Conservation (phyloP, 2,113 vertebrate species). For the Dasyurus viverrinus region DNA sequence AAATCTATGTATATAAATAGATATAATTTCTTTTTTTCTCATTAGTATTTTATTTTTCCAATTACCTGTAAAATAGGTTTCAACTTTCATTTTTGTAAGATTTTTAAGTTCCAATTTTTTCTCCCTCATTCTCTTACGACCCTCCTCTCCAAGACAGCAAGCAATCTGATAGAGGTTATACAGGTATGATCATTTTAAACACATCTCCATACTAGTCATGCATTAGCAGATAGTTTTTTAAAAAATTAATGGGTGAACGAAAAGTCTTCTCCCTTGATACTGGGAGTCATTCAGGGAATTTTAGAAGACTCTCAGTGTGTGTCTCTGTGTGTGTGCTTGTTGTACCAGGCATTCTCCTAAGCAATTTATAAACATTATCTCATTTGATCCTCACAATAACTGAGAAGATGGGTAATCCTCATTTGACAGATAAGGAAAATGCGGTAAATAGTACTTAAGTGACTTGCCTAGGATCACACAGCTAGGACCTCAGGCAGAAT, state of each 20-base stretch:
- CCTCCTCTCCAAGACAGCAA: too few species aligned
- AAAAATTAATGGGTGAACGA: background rate
- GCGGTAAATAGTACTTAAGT: background rate
- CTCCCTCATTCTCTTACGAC: too few species aligned
- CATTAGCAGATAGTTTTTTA: background rate
- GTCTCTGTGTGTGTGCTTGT: background rate
- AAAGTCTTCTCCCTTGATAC: background rate
- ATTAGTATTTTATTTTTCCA: too few species aligned
- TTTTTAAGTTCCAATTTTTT: too few species aligned
- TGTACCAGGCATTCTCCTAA: background rate
- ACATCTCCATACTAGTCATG: too few species aligned
- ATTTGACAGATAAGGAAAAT: background rate
- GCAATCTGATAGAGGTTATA: too few species aligned
- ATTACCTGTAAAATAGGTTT: too few species aligned
- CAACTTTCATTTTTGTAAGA: too few species aligned
- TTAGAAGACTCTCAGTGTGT: background rate
- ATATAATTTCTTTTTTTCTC: too few species aligned
- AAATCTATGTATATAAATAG: too few species aligned
- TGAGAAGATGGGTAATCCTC: background rate
- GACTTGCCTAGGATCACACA: background rate
- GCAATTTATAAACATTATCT: background rate
- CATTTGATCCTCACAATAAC: background rate
- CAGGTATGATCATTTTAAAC: too few species aligned
- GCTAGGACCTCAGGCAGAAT: background rate
- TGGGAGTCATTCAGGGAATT: background rate